A percentile compares a stretch with the other conserved stretches of the same genome.
phyloP scores from a whole-genome alignment of 1,140 invertebrate species.

The Archivesica marissinica region DNA sequence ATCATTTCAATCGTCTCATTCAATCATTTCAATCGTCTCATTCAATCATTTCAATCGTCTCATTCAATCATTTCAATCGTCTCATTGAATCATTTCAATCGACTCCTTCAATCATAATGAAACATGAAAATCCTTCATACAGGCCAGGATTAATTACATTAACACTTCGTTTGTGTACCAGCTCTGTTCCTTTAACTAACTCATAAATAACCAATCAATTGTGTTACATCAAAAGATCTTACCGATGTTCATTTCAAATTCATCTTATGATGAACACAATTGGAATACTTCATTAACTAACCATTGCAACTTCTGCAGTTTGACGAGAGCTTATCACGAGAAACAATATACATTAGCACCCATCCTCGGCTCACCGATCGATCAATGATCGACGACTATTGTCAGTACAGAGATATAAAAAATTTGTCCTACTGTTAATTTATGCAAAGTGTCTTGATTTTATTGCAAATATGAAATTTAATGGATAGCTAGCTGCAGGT shows the following conservation, averaged over 20 bases:
- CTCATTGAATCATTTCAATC: constrained; percentile 13
- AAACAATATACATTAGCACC: constrained; percentile 21
- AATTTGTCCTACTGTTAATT: no score
- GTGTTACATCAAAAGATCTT: constrained; percentile 42
- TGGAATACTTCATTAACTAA: constrained; percentile 52
- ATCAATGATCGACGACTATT: constrained; percentile 11
- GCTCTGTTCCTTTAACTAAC: not conserved
- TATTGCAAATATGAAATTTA: no score
- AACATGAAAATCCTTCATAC: constrained; percentile 51
- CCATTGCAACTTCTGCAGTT: constrained; percentile 19
- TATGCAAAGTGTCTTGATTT: no score
- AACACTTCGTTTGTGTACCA: constrained; percentile 18
- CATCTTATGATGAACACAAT: constrained; percentile 51
- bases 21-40: no score
- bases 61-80: no score
- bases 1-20: no score
- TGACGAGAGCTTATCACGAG: constrained; percentile 29
- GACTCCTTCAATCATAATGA: constrained; percentile 49
- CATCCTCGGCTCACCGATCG: not conserved
- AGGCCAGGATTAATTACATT: constrained; percentile 46
- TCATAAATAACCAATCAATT: constrained; percentile 47
- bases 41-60: no score
- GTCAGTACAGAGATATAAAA: no score
- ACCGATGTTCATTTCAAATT: constrained; percentile 42
- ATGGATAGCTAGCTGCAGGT: no score